Evolutionary conservation across 2,113 vertebrate species (phyloP), one percentile per base, ranked within the genome.

Genomic region (Tenrec ecaudatus): DNA sequence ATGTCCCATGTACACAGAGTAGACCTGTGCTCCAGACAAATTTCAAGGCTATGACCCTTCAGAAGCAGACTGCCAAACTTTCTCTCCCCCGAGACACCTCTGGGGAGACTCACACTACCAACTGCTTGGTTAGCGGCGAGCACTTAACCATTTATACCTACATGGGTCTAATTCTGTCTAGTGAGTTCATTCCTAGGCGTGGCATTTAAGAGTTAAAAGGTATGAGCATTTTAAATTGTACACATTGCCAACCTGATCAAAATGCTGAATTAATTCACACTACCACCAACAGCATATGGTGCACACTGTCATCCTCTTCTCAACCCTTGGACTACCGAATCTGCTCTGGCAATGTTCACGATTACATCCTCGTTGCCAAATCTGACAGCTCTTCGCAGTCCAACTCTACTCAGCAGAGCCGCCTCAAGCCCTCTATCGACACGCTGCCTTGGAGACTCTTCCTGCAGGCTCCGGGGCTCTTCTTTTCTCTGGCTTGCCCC

Each of bases 201-300:
- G 2, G 40, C 89, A 95, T 91, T 95, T 78, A 82, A 89, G 81
- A 89, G 81, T 84, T 89, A 89, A 89, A 92, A 84, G 90, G 33
- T 82, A 69, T 76, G 57, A 82, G 27, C 73, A 86, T 93, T 94
- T 91, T 29, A 86, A 64, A 43, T 87, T 80, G 76, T 60, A 69
- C 4, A 62, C 12, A 2, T 84, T 82, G 88, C 93, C 85, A 90
- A 94, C 80, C 4, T 0, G 2, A 79, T 29, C 89, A 38, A 95
- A 95, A 90, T 57, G 76, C 47, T 91, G 79, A 60, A 93, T 82
- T 87, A 81, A 91, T 92, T 81, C 66, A 36, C 57, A 58, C 40
- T 89, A 23, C 27, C 68, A 89, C 82, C 47, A 62, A 91, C 10
- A 81, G 58, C 69, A 83, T 20, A 23, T 33, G 76, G 68, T 19